These are phyloP conservation scores for Upupa epops DNA, from an alignment of 2,113 vertebrate species.

Conservation along the genomic window DNA sequence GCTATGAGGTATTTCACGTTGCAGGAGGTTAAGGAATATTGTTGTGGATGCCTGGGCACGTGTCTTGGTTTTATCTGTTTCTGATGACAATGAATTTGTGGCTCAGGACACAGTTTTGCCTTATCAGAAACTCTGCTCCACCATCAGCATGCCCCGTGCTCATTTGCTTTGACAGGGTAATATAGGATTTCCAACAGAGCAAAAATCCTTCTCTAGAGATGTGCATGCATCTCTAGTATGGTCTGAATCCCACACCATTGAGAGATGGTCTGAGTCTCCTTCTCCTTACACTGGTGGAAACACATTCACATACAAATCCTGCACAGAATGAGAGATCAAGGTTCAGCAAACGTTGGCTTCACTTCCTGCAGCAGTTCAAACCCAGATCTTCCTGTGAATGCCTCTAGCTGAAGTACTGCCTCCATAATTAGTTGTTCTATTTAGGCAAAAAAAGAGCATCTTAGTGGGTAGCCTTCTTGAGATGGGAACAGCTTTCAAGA, in stretches of 20 bases:
- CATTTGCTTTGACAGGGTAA: conserved; percentile 2
- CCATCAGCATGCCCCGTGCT: neutral
- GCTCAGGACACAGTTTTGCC: neutral
- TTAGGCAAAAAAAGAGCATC: conserved; percentile 40
- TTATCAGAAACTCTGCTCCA: conserved; percentile 10
- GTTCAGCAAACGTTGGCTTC: neutral
- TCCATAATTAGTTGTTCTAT: conserved; percentile 5
- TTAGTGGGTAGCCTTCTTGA: neutral
- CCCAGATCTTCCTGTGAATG: neutral
- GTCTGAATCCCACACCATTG: neutral
- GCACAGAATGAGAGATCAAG: conserved; percentile 1
- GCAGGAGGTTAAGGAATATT: neutral
- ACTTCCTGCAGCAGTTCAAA: conserved; percentile 44
- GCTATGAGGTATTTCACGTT: neutral
- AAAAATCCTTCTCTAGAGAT: neutral
- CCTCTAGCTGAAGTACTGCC: neutral
- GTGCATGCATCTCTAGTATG: neutral
- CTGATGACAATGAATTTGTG: conserved; percentile 28
- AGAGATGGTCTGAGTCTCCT: rapidly evolving
- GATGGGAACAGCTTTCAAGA: conserved; percentile 6
- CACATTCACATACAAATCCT: neutral
- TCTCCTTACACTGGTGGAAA: neutral
- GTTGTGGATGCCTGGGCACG: conserved; percentile 4
- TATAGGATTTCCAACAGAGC: neutral
- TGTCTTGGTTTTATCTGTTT: conserved; percentile 21